A percentile compares a stretch with the other conserved stretches of the same genome.
Evolutionary conservation across 2,113 vertebrate genomes (phyloP).

Genomic region (Ameiurus melas): DNA sequence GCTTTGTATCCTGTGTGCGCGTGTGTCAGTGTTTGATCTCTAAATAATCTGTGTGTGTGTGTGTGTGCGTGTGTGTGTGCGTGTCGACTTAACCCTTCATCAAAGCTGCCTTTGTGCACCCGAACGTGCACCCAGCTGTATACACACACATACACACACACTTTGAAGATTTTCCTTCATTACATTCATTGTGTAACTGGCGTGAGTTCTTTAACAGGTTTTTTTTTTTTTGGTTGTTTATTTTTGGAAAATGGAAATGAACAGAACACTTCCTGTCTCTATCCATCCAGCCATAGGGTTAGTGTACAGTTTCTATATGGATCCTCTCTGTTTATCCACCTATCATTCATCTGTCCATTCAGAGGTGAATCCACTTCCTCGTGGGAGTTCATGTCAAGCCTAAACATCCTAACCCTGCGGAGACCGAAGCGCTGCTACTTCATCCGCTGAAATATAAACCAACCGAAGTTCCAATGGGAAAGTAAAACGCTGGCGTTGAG

Average conservation of each 20-base stretch:
- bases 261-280: neutral
- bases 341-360: neutral
- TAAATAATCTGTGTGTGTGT: slow-evolving; percentile 8
- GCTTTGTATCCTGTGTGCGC: slow-evolving; percentile 24
- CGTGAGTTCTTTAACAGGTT: neutral
- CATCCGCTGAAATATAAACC: neutral
- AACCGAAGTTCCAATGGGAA: neutral
- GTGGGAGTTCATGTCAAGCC: neutral
- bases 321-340: neutral
- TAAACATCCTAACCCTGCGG: neutral
- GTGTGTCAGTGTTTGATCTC: slow-evolving; percentile 42
- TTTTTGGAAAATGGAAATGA: neutral
- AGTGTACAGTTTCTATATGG: neutral
- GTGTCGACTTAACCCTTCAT: slow-evolving; percentile 43
- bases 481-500: neutral
- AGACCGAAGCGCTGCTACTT: neutral
- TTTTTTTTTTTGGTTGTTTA: neutral
- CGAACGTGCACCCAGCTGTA: neutral
- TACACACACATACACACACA: slow-evolving; percentile 26
- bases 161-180: slow-evolving; percentile 31
- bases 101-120: slow-evolving; percentile 48
- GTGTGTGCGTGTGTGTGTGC: slow-evolving; percentile 21
- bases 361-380: neutral
- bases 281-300: neutral
- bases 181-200: slow-evolving; percentile 16